These are phyloP conservation scores for Eretmochelys imbricata DNA, from an alignment of 2,113 vertebrate genomes.

Conservation along the genomic window DNA sequence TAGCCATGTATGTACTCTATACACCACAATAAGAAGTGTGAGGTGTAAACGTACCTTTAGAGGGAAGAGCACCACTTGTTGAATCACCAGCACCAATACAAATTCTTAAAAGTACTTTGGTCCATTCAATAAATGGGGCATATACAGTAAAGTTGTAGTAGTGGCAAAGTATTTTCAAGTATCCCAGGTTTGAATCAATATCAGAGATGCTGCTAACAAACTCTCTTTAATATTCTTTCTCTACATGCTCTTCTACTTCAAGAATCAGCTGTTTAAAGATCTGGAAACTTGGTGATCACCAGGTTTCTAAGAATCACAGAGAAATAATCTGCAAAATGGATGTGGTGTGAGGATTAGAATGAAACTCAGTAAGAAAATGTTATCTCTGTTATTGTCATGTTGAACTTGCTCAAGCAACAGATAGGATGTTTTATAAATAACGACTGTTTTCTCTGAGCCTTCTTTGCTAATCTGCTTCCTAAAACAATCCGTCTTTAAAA, in stretches of 20 bases:
- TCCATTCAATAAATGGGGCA: not conserved
- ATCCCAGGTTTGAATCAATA: not conserved
- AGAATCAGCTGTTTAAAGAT: not conserved
- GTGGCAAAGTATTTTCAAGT: not conserved
- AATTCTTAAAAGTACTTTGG: not conserved
- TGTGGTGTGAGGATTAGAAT: not conserved
- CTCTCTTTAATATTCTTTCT: not conserved
- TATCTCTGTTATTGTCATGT: not conserved
- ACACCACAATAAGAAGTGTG: no score
- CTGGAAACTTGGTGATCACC: fast-evolving
- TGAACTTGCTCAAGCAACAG: not conserved
- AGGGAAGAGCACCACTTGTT: not conserved
- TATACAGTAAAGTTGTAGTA: not conserved
- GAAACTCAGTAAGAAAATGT: not conserved
- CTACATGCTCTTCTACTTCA: not conserved
- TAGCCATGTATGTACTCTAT: no score
- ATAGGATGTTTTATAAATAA: not conserved
- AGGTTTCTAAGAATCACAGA: not conserved
- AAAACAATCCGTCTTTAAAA: slow-evolving; percentile 39
- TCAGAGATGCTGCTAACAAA: not conserved
- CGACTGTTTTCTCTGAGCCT: not conserved
- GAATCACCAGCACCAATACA: not conserved
- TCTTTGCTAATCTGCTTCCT: not conserved
- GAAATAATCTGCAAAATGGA: not conserved
- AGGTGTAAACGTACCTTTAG: not conserved